phyloP scores from a whole-genome alignment of 2,888 invertebrate species.

The Watsonalla cultraria region DNA sequence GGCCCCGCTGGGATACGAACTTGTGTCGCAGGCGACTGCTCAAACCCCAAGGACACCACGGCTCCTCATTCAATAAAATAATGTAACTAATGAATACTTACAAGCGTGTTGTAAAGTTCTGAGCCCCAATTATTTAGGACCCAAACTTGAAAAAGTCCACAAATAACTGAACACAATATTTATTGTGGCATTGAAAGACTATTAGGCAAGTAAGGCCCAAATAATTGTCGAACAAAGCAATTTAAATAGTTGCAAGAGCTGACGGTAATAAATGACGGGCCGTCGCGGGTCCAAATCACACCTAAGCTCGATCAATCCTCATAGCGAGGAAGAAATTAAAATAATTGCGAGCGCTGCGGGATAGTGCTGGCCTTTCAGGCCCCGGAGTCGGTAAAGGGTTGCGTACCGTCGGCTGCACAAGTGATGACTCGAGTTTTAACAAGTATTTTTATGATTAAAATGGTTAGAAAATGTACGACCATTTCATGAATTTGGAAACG shows the following conservation, averaged over 20 bases:
- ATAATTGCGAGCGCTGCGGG: slow-evolving; percentile 62
- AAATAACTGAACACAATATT: neutral
- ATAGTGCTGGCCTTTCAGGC: slow-evolving; percentile 46
- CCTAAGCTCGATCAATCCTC: slow-evolving; percentile 65
- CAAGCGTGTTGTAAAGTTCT: neutral
- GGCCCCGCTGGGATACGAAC: too few species aligned
- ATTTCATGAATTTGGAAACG: neutral
- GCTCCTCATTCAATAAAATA: too few species aligned
- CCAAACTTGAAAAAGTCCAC: neutral
- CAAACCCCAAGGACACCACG: too few species aligned
- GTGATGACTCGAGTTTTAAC: neutral
- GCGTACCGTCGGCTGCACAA: slow-evolving; percentile 31
- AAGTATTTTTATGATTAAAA: neutral
- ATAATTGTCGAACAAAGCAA: slow-evolving; percentile 29
- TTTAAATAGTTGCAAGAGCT: slow-evolving; percentile 43
- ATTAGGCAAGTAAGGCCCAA: neutral
- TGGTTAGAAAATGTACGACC: too few species aligned
- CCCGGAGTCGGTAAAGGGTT: slow-evolving; percentile 41
- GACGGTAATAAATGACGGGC: slow-evolving; percentile 59
- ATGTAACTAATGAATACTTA: too few species aligned
- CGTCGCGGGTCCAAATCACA: slow-evolving; percentile 45
- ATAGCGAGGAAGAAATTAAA: slow-evolving; percentile 70
- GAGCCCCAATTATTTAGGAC: neutral
- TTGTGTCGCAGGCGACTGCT: too few species aligned
- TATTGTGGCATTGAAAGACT: neutral